phyloP scores from a whole-genome alignment of 2,888 invertebrate species.

The Plutella xylostella region DNA sequence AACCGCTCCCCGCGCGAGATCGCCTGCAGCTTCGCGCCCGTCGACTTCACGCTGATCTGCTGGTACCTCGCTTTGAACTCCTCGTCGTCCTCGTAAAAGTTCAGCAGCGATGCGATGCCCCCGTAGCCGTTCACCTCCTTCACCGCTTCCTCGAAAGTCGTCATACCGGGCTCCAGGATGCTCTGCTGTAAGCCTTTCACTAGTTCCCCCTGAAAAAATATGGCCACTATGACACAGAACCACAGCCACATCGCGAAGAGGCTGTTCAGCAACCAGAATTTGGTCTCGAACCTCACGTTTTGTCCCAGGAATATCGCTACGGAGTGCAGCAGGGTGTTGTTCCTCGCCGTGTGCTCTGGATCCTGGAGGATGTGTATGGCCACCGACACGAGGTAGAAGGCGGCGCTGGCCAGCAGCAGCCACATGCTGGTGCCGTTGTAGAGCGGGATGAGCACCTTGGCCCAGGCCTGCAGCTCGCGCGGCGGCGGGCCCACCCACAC shows the following conservation, averaged over 20 bases:
- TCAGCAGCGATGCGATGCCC: slow-evolving; percentile 24
- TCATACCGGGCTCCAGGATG: slow-evolving; percentile 30
- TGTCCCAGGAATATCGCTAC: slow-evolving; percentile 35
- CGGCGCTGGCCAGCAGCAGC: background rate
- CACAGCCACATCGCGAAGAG: slow-evolving; percentile 40
- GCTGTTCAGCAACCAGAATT: slow-evolving; percentile 28
- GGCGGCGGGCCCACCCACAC: slow-evolving; percentile 36
- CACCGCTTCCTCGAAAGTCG: slow-evolving; percentile 28
- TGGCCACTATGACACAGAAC: slow-evolving; percentile 39
- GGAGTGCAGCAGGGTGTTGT: background rate
- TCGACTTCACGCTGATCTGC: slow-evolving; percentile 19
- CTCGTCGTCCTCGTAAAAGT: slow-evolving; percentile 27
- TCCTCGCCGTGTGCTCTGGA: background rate
- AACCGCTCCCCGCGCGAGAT: slow-evolving; percentile 31
- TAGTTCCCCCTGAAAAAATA: slow-evolving; percentile 38
- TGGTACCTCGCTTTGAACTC: slow-evolving; percentile 22
- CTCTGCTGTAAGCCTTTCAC: slow-evolving; percentile 30
- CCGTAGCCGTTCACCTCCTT: slow-evolving; percentile 28
- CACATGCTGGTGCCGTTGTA: slow-evolving; percentile 17
- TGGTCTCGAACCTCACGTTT: no score
- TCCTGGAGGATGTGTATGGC: no score
- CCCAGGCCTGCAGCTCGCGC: slow-evolving; percentile 30
- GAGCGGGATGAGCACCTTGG: slow-evolving; percentile 33
- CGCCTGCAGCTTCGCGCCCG: slow-evolving; percentile 20
- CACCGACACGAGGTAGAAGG: no score